phyloP scores from a whole-genome alignment of 2,888 invertebrate species.

The Acanthosepion lycidas region DNA sequence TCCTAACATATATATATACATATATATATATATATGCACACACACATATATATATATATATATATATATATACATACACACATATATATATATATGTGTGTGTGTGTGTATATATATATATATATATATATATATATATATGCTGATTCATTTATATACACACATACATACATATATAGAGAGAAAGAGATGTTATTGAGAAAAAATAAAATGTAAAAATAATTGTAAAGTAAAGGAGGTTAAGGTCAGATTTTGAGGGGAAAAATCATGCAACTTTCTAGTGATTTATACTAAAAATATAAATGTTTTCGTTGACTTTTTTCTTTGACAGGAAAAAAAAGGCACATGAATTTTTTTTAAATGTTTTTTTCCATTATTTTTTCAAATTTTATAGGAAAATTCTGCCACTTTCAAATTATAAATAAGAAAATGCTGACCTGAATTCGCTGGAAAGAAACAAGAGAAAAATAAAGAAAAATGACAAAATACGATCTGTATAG shows the following conservation, averaged over 20 bases:
- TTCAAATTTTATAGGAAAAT: background rate
- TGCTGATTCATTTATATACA: background rate
- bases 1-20: background rate
- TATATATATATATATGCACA: background rate
- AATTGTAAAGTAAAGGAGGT: background rate
- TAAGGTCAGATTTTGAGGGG: background rate
- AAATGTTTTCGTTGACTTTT: background rate
- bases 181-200: background rate
- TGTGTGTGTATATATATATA: background rate
- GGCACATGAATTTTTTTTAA: background rate
- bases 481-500: no score
- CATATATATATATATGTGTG: no score
- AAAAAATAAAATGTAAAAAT: background rate
- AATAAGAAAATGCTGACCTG: slow-evolving; percentile 13
- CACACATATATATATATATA: background rate
- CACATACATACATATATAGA: background rate
- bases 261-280: background rate
- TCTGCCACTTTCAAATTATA: background rate
- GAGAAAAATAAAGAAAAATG: background rate
- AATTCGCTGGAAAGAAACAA: slow-evolving; percentile 33
- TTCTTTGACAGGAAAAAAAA: background rate
- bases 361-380: background rate
- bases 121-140: slow-evolving; percentile 17
- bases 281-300: background rate
- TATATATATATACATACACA: background rate